Evolutionary conservation across 2,888 invertebrate species (phyloP).

Genomic region (Plebejus anna): DNA sequence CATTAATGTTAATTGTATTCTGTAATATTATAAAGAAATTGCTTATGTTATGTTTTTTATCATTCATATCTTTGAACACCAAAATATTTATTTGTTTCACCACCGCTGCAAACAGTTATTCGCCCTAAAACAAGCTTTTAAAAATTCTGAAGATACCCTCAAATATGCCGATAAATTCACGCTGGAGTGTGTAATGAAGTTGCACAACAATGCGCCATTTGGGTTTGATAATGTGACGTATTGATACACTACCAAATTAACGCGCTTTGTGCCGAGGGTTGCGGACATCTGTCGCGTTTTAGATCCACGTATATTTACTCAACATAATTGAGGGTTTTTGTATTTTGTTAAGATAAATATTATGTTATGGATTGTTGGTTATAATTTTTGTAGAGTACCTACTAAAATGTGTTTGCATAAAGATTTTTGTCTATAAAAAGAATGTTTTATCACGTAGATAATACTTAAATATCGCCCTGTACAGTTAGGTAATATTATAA

Average conservation of each 20-base stretch:
- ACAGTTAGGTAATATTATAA: too few relatives aligned
- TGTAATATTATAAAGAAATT: background rate
- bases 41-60: background rate
- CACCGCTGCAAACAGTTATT: background rate
- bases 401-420: background rate
- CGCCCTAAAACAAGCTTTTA: background rate
- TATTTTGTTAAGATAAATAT: conserved; percentile 19
- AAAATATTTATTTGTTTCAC: background rate
- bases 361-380: background rate
- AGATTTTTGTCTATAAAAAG: background rate
- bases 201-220: conserved; percentile 60
- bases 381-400: background rate
- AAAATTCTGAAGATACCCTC: conserved; percentile 11
- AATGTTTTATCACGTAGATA: background rate
- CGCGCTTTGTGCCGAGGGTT: conserved; percentile 60
- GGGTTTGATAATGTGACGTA: conserved; percentile 58
- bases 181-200: conserved; percentile 48
- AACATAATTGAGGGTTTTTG: conserved; percentile 27
- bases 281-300: conserved; percentile 67
- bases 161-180: conserved; percentile 14
- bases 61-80: background rate
- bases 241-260: conserved; percentile 65
- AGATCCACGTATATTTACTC: conserved; percentile 37
- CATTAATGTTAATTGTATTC: background rate
- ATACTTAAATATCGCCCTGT: too few relatives aligned